Conservation (phyloP, 1,140 invertebrate genomes). For the Drosophila auraria region DNA sequence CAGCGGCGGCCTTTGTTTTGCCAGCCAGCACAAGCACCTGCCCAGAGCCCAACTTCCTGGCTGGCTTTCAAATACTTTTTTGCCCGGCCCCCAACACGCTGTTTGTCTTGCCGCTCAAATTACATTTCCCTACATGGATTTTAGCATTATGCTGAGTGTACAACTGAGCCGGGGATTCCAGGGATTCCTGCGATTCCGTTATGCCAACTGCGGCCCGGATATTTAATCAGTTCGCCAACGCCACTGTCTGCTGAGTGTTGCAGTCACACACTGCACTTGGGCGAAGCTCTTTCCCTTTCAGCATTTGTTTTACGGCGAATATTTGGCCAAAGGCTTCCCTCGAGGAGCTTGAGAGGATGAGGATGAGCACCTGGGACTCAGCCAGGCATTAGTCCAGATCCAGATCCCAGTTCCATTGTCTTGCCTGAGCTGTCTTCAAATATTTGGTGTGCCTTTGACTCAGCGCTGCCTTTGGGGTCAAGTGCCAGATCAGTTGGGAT, state of each 20-base stretch:
- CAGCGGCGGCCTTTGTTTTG: conserved; percentile 68
- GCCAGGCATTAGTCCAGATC: conserved; percentile 38
- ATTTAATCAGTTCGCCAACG: conserved; percentile 72
- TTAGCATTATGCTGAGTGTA: conserved; percentile 64
- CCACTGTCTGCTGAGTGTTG: conserved; percentile 40
- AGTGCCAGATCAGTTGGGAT: conserved; percentile 3
- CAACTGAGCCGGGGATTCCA: conserved; percentile 31
- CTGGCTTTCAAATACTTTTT: conserved; percentile 19
- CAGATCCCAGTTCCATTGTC: conserved; percentile 31
- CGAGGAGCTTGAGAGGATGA: conserved; percentile 1
- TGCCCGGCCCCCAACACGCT: conserved; percentile 28
- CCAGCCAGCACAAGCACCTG: conserved; percentile 54
- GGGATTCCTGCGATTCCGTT: conserved; percentile 23
- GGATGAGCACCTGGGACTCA: conserved; percentile 26
- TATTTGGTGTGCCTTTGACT: conserved; percentile 38
- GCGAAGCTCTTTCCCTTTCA: conserved; percentile 23
- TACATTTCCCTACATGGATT: conserved; percentile 74
- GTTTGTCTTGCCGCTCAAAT: conserved; percentile 78
- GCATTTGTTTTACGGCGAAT: conserved; percentile 60
- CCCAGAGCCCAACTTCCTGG: conserved; percentile 30
- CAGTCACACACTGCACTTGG: conserved; percentile 42
- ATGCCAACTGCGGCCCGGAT: conserved; percentile 63
- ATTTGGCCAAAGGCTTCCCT: conserved; percentile 38
- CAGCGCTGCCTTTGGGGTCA: conserved; percentile 22
- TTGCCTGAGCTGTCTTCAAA: conserved; percentile 16